These are phyloP conservation scores for Ceratotherium simum DNA, from an alignment of 2,113 vertebrate species.

Conservation along the genomic window DNA sequence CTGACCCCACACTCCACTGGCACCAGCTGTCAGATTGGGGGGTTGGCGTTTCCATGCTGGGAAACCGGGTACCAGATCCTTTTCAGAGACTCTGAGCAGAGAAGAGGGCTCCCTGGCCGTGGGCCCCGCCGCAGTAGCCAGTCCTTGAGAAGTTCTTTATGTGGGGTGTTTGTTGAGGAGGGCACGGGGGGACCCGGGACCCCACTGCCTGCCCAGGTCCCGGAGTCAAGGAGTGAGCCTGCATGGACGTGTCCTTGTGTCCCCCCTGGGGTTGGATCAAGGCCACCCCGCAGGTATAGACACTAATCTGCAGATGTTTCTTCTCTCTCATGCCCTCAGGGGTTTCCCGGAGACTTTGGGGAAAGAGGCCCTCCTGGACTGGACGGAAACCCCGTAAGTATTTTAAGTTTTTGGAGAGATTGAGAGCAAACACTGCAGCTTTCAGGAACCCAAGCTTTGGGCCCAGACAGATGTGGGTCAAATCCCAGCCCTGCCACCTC, in stretches of 20 bases:
- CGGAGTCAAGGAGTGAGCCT: background rate
- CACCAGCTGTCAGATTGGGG: background rate
- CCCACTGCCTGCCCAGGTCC: background rate
- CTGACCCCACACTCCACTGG: accelerated
- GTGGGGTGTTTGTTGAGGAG: background rate
- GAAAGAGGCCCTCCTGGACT: slow-evolving; percentile 96
- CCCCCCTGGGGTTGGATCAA: background rate
- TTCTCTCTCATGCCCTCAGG: slow-evolving; percentile 87
- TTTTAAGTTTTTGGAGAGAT: background rate
- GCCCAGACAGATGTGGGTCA: background rate
- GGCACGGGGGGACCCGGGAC: background rate
- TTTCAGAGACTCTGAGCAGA: background rate
- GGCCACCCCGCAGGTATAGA: background rate
- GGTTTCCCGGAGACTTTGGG: slow-evolving; percentile 97
- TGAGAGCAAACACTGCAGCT: background rate
- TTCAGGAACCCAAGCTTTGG: background rate
- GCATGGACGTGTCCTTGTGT: background rate
- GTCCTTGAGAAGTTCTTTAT: background rate
- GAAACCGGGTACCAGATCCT: background rate
- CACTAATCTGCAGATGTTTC: background rate
- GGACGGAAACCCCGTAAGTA: slow-evolving; percentile 98
- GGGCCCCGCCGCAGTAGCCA: background rate
- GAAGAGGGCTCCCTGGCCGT: background rate
- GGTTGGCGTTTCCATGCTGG: background rate
- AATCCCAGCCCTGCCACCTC: background rate